These are phyloP conservation scores for Eugnorisma glareosa DNA, from an alignment of 2,888 invertebrate genomes.

Conservation along the genomic window DNA sequence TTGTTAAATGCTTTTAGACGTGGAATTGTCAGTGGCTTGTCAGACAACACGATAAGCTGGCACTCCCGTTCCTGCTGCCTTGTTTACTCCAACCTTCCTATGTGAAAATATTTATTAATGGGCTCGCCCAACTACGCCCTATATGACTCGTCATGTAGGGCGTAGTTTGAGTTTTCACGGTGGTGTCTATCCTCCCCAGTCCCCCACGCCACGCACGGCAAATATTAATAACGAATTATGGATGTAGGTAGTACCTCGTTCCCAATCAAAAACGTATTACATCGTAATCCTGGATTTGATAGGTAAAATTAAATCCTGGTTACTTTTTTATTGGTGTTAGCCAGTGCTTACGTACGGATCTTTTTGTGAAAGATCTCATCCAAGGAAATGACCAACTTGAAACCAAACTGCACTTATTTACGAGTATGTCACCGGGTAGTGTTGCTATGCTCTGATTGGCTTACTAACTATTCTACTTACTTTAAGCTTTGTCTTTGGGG, in stretches of 20 bases:
- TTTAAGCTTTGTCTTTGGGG: not conserved
- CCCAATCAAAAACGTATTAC: constrained; percentile 27
- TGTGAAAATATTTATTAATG: constrained; percentile 11
- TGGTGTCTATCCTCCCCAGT: not conserved
- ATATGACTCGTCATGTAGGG: constrained; percentile 1
- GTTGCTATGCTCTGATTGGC: not conserved
- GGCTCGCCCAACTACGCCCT: too few relatives aligned
- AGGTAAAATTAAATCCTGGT: not conserved
- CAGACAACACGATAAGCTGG: constrained; percentile 1
- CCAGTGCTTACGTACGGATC: not conserved
- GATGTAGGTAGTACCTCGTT: not conserved
- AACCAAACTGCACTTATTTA: too few relatives aligned
- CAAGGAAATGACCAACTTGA: not conserved
- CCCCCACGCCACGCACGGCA: not conserved
- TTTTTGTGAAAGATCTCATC: not conserved
- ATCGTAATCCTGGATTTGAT: constrained; percentile 9
- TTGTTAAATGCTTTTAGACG: constrained; percentile 19
- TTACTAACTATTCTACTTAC: too few relatives aligned
- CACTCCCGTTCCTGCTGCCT: constrained; percentile 8
- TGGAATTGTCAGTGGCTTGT: not conserved
- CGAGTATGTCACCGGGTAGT: not conserved
- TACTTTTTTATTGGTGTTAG: not conserved
- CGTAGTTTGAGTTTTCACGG: not conserved
- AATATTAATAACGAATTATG: constrained; percentile 24
- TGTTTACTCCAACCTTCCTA: not conserved